phyloP scores from a whole-genome alignment of 2,797 vertebrate species.

The Urocyon cinereoargenteus region DNA sequence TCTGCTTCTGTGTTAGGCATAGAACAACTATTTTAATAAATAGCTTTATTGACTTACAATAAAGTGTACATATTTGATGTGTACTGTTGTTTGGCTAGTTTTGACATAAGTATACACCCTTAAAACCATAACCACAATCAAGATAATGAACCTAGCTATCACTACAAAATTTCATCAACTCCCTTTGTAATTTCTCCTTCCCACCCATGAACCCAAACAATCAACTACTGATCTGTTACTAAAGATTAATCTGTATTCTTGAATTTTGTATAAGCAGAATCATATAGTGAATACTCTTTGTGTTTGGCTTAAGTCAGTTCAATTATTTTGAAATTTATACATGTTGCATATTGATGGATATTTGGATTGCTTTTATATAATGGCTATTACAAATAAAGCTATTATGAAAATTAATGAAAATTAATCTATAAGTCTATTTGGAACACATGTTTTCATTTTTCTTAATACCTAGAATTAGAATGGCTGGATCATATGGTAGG shows the following conservation, averaged over 20 bases:
- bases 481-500: background rate
- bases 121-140: background rate
- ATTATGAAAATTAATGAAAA: background rate
- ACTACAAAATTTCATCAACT: background rate
- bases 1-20: background rate
- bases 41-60: background rate
- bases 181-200: background rate
- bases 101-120: background rate
- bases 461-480: background rate
- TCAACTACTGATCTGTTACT: background rate
- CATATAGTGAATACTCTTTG: background rate
- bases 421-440: background rate
- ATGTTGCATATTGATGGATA: background rate
- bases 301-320: background rate
- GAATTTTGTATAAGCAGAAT: background rate
- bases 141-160: background rate
- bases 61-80: background rate
- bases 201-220: background rate
- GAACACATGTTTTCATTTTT: background rate
- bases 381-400: background rate
- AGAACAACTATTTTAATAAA: background rate
- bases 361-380: background rate
- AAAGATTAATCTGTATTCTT: background rate
- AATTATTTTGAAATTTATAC: constrained; percentile 4
- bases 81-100: background rate